These are phyloP conservation scores for Pammene aurita DNA, from an alignment of 2,888 invertebrate genomes.

Conservation along the genomic window DNA sequence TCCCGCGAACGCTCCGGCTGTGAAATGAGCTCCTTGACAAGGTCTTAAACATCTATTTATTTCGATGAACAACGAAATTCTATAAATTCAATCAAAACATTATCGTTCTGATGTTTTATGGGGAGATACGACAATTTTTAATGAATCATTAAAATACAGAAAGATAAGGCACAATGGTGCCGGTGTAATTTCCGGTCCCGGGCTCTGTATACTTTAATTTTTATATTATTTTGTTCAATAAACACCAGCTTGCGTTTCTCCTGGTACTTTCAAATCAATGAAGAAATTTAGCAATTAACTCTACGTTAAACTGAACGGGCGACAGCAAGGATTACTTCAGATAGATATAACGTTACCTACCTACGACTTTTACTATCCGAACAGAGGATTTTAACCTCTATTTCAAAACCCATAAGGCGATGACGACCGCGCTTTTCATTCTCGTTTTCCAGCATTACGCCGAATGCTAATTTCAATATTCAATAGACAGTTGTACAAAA, in stretches of 20 bases:
- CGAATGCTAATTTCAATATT: slow-evolving; percentile 41
- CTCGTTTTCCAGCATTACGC: slow-evolving; percentile 20
- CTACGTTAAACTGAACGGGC: slow-evolving; percentile 29
- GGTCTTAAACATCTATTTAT: no score
- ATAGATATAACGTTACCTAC: slow-evolving; percentile 3
- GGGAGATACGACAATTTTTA: no score
- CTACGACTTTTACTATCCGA: neutral
- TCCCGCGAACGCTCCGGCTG: no score
- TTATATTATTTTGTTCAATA: neutral
- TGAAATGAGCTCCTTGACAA: no score
- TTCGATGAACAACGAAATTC: no score
- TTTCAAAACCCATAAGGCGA: neutral
- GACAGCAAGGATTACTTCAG: slow-evolving; percentile 34
- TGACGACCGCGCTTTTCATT: neutral
- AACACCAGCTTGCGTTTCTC: neutral
- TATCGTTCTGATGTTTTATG: no score
- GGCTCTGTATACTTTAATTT: no score
- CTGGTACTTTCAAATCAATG: slow-evolving; percentile 4
- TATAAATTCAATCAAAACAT: no score
- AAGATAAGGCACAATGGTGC: no score
- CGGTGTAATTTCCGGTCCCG: no score
- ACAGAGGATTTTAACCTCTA: slow-evolving; percentile 6
- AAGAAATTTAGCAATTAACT: slow-evolving; percentile 34
- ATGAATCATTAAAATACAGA: no score
- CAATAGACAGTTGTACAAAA: slow-evolving; percentile 40